phyloP scores from a whole-genome alignment of 35 echinoderm and acorn worm species.

The Anneissia japonica region DNA sequence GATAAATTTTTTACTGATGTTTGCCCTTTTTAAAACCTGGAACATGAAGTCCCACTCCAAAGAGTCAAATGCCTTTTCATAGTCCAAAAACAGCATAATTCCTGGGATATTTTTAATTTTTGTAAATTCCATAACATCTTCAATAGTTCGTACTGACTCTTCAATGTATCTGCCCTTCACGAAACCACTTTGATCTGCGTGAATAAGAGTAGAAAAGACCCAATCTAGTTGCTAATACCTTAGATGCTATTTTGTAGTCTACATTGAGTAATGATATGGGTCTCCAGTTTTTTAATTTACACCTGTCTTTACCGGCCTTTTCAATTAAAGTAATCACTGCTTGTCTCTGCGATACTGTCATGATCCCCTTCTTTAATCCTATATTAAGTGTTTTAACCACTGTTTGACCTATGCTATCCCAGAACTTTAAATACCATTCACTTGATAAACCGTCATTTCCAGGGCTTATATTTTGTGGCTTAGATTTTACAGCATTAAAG shows the following conservation, averaged over 20 bases:
- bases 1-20: conserved; percentile 8
- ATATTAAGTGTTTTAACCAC: background rate
- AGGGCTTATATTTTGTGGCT: conserved; percentile 5
- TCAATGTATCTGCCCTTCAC: background rate
- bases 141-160: background rate
- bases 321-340: background rate
- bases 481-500: background rate
- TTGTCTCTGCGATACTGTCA: background rate
- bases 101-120: background rate
- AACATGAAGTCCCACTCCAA: no score
- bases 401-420: background rate
- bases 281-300: background rate
- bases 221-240: background rate
- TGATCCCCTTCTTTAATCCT: background rate
- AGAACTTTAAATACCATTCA: conserved; percentile 9
- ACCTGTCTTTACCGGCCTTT: background rate
- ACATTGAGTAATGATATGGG: background rate
- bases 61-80: background rate
- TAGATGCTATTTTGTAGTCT: conserved; percentile 3
- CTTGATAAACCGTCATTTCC: background rate
- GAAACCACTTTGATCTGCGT: background rate
- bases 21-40: no score
- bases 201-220: background rate
- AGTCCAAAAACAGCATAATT: background rate
- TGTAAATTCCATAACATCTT: background rate